Conservation (phyloP, 2,113 vertebrate genomes). For the Tetrax tetrax region DNA sequence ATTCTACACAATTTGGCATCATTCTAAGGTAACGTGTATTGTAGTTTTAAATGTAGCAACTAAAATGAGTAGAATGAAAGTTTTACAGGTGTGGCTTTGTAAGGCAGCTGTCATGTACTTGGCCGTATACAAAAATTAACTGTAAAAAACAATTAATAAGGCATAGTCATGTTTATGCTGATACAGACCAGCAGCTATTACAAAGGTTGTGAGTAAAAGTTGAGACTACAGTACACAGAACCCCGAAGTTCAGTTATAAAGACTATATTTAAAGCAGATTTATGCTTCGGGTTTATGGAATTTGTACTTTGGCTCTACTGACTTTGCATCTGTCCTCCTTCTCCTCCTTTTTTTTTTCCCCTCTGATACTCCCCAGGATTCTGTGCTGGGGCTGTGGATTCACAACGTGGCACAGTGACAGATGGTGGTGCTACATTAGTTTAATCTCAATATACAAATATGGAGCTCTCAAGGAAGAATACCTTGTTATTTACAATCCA, state of each 20-base stretch:
- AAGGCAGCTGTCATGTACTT: background rate
- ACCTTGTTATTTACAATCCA: background rate
- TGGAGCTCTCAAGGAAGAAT: background rate
- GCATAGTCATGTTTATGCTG: background rate
- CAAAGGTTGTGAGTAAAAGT: background rate
- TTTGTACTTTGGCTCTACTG: background rate
- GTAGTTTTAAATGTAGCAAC: background rate
- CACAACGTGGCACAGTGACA: background rate
- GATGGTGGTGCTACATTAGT: background rate
- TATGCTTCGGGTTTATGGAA: background rate
- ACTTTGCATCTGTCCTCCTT: background rate
- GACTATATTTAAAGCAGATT: background rate
- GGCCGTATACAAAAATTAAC: background rate
- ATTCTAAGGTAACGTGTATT: background rate
- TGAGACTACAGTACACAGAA: background rate
- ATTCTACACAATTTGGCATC: background rate
- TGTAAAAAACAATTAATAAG: background rate
- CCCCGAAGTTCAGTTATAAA: background rate
- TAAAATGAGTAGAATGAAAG: background rate
- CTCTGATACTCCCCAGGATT: background rate
- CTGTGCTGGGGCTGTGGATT: background rate
- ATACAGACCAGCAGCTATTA: background rate
- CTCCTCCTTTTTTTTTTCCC: background rate
- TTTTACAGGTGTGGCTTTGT: background rate
- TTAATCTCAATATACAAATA: slow-evolving; percentile 32